Conservation (phyloP, 2,113 vertebrate genomes). For the Morone saxatilis region DNA sequence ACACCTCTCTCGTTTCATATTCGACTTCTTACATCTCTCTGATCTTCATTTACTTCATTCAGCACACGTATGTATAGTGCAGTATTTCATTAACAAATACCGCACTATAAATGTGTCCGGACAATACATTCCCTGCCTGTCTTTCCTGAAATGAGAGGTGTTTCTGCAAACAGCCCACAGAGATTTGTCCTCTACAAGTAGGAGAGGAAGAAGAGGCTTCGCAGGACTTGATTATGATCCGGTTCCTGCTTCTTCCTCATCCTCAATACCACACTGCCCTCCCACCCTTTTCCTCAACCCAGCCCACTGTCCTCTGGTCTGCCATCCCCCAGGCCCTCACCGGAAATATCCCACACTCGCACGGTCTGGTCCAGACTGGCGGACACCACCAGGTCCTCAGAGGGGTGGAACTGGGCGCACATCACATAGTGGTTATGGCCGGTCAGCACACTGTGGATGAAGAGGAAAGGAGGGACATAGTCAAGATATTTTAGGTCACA, state of each 20-base stretch:
- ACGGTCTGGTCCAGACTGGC: constrained; percentile 98
- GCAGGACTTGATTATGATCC: constrained; percentile 30
- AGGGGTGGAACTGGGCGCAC: constrained; percentile 98
- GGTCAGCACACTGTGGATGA: constrained; percentile 89
- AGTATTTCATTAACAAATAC: constrained; percentile 10
- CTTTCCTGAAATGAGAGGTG: constrained; percentile 59
- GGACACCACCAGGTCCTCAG: constrained; percentile 96
- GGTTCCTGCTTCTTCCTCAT: constrained; percentile 47
- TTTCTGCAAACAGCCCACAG: constrained; percentile 80
- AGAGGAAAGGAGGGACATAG: constrained; percentile 10
- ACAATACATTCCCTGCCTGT: neutral
- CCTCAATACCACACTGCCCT: constrained; percentile 50
- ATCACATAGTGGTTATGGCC: constrained; percentile 99
- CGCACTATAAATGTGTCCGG: constrained; percentile 9
- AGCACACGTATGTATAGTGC: constrained; percentile 19
- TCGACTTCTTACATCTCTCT: neutral
- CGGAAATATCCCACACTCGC: constrained; percentile 98
- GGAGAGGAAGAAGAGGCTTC: constrained; percentile 63
- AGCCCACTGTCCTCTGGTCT: constrained; percentile 46
- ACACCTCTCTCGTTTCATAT: constrained; percentile 59
- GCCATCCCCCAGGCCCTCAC: constrained; percentile 86
- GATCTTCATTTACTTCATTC: neutral
- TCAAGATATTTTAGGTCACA: constrained; percentile 1
- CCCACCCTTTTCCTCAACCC: constrained; percentile 37
- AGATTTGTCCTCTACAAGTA: constrained; percentile 74